Conservation (phyloP, 2,113 vertebrate genomes). For the Solenodon paradoxus region DNA sequence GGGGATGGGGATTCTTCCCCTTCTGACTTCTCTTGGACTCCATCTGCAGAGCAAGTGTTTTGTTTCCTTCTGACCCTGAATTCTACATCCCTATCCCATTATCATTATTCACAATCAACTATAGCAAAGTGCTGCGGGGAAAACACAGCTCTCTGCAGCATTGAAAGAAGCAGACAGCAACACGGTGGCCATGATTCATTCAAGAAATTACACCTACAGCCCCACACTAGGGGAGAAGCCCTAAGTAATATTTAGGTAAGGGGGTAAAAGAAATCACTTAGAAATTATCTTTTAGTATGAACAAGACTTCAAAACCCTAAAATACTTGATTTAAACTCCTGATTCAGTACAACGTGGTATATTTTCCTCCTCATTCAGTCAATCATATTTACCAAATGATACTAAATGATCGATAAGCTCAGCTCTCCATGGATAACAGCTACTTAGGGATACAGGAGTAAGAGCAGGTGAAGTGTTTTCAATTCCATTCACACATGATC, state of each 20-base stretch:
- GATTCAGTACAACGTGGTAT: background rate
- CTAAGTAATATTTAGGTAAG: constrained; percentile 25
- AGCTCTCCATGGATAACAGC: background rate
- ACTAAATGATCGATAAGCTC: background rate
- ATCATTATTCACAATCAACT: constrained; percentile 65
- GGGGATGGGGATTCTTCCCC: background rate
- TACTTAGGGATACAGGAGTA: background rate
- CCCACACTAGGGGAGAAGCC: constrained; percentile 34
- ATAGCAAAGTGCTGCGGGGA: constrained; percentile 55
- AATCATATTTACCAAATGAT: background rate
- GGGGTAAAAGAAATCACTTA: constrained; percentile 50
- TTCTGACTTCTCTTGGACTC: background rate
- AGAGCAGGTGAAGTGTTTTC: background rate
- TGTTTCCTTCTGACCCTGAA: constrained; percentile 64
- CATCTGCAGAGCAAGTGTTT: constrained; percentile 25
- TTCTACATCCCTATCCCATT: constrained; percentile 52
- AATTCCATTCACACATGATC: background rate
- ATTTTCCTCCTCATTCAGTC: background rate
- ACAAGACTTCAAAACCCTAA: constrained; percentile 64
- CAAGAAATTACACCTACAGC: background rate
- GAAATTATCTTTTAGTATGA: constrained; percentile 52
- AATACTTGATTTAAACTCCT: constrained; percentile 48
- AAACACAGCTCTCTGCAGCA: constrained; percentile 55
- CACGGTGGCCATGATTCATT: constrained; percentile 65
- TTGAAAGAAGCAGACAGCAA: constrained; percentile 67